Evolutionary conservation across 2,888 invertebrate species (phyloP), one percentile per base, ranked within the genome.

Genomic region (Salpingus planirostris): DNA sequence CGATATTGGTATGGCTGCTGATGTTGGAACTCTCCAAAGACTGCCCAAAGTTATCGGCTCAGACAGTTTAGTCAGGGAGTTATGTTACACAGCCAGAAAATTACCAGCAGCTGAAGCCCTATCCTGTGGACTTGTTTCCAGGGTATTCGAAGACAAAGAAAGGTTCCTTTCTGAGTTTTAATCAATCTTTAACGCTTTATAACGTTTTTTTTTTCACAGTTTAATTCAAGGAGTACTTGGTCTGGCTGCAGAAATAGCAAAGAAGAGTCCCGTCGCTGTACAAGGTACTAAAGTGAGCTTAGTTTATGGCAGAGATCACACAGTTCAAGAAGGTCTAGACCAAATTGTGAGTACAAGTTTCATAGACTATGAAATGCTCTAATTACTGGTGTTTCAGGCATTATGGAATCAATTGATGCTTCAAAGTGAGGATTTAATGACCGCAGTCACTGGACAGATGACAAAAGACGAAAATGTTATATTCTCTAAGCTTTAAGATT

Each of bases 1-100:
- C 0, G 78, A 78, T 21, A 68, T 82, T 31, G 97, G 97, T 0
- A 69, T 98, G 64, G 92, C 96, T 2, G 92, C 97, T 2, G 98
- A 98, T 68, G 87, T 97, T 0, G 98, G 98, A 1, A 81, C 86
- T 0, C 65, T 98, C 21, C 97, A 97, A 60, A 74, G 96, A 40
- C 65, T 98, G 10, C 96, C 96, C 2, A 93, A 89, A 69, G 73
- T 88, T 2, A 72, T 96, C 15, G 91, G 92, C 11, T 93, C 80
- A 50, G 79, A 86, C 21, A 92, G 95, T 44, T 68, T 89, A 39
- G 85, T 78, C 0, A 70, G 93, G 11, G 98, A 98, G 58, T 66
- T 97, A 0, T 85, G 87, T 39, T 88, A 74, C 48, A 93, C 96
- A 0, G 91, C 81, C 0, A 69, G 96, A 21, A 84, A 82, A 57